Evolutionary conservation across 2,888 invertebrate species (phyloP), one percentile per base, ranked within the genome.

Genomic region (Stenoptilia bipunctidactyla): DNA sequence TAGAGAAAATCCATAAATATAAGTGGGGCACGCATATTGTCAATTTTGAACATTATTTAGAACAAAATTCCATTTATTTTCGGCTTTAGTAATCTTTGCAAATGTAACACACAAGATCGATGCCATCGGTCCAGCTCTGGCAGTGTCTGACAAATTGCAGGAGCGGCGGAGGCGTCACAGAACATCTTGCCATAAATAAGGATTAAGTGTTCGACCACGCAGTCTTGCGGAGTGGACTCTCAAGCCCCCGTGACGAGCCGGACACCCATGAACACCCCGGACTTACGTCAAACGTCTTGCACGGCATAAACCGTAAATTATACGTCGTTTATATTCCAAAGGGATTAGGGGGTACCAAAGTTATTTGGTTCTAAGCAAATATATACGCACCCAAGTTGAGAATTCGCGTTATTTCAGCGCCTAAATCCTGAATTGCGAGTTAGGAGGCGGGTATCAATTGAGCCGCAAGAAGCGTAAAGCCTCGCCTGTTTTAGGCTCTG

Each of bases 131-230:
- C 10, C 57, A 55, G 47, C 20, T 3, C 20, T 56, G 61, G 61
- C 55, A 54, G 60, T 56, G 64, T 56, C 62, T 80, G 80, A 82
- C 72, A 73, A 82, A 82, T 82, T 68, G 76, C 66, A 61, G 71
- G 79, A 67, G 63, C 64, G 64, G 56, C 57, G 61, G 70, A 76
- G 77, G 79, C 80, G 70, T 75, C 69, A 70, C 62, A 60, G 52
- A 64, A 65, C 79, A 67, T 80, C 79, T 80, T 79, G 74, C 84
- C 71, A 84, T 84, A 84, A 84, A 84, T 84, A 82, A 84, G 83
- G 84, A 84, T 84, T 83, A 83, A 50, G 59, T 43, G 53, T 45
- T 62, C 69, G 73, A 77, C 79, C 80, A 77, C 75, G 62, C 61
- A 71, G 74, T 75, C 74, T 74, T 71, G 75, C 50, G 62, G 64